Evolutionary conservation across 2,888 invertebrate species (phyloP).

Genomic region (Gymnoscelis rufifasciata): DNA sequence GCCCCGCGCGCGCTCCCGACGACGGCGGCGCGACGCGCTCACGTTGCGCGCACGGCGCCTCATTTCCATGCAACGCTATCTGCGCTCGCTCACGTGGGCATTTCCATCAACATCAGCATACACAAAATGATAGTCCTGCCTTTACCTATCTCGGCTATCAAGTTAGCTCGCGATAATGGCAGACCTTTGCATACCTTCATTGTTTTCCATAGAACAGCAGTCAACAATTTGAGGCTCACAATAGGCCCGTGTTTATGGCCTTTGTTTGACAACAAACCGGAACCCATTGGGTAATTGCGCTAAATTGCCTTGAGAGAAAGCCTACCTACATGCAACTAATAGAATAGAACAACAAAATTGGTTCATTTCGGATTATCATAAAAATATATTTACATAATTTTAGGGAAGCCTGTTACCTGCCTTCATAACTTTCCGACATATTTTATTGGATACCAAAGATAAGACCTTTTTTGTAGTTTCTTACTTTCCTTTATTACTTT

Average conservation of each 20-base stretch:
- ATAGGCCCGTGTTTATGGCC: slow-evolving; percentile 15
- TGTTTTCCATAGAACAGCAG: slow-evolving; percentile 12
- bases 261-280: slow-evolving; percentile 1
- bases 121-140: slow-evolving; percentile 5
- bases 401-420: too few species aligned
- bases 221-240: slow-evolving; percentile 12
- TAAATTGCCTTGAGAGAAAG: slow-evolving; percentile 7
- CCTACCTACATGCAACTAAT: background rate
- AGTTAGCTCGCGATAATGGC: slow-evolving; percentile 11
- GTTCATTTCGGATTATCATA: too few species aligned
- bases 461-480: too few species aligned
- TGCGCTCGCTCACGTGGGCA: slow-evolving; percentile 13
- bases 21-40: slow-evolving; percentile 39
- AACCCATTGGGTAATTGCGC: slow-evolving; percentile 1
- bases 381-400: too few species aligned
- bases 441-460: too few species aligned
- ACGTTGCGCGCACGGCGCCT: slow-evolving; percentile 21
- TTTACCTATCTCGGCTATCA: slow-evolving; percentile 9
- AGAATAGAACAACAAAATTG: background rate
- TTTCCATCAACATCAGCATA: slow-evolving; percentile 11
- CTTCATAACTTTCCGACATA: too few species aligned
- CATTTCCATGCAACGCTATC: slow-evolving; percentile 26
- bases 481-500: too few species aligned
- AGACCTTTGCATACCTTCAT: slow-evolving; percentile 12
- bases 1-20: slow-evolving; percentile 26